Percentiles rank a stretch among this genome's conserved stretches.
Evolutionary conservation across 2,113 vertebrate genomes (phyloP).

Genomic region (Podarcis muralis): DNA sequence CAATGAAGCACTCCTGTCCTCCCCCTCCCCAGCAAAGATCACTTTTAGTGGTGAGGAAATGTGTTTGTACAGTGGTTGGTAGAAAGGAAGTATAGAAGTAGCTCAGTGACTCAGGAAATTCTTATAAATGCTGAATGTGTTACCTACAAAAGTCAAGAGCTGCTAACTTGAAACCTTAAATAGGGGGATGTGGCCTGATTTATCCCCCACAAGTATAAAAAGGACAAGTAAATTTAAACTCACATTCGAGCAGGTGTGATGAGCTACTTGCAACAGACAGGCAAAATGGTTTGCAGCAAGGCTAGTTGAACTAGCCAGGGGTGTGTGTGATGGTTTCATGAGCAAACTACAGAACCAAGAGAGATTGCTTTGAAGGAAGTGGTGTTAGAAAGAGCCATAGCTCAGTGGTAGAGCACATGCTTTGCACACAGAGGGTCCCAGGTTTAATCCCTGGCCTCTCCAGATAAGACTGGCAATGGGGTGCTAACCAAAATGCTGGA

Average conservation of each 20-base stretch:
- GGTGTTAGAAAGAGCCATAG: not conserved
- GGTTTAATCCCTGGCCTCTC: not conserved
- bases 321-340: not conserved
- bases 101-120: not conserved
- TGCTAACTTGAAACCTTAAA: not conserved
- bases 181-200: not conserved
- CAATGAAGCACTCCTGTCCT: too few species aligned
- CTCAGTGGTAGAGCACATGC: not conserved
- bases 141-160: too few species aligned
- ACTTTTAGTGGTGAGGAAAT: not conserved
- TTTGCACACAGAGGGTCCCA: not conserved
- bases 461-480: not conserved
- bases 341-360: not conserved
- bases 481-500: not conserved
- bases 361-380: not conserved
- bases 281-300: not conserved
- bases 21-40: not conserved
- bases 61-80: fast-evolving
- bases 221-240: not conserved
- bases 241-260: not conserved
- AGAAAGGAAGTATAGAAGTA: not conserved
- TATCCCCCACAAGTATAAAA: not conserved
- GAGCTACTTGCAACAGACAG: not conserved
- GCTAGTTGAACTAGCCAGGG: not conserved
- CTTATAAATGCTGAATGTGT: not conserved